phyloP scores from a whole-genome alignment of 2,888 invertebrate species.

The Pterostichus madidus region DNA sequence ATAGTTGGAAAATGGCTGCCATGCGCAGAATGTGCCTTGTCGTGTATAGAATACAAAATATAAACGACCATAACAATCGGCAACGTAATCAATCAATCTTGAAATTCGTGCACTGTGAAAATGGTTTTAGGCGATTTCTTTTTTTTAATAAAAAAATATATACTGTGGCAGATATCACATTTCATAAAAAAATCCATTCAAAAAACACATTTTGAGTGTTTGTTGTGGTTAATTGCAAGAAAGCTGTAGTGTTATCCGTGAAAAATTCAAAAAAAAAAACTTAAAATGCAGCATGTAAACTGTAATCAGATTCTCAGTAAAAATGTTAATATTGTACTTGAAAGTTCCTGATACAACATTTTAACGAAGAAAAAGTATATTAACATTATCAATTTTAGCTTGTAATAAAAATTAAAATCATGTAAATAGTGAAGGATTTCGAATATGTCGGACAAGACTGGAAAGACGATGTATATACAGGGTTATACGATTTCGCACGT shows the following conservation, averaged over 20 bases:
- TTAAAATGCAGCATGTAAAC: slow-evolving; percentile 59
- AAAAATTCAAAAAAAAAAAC: slow-evolving; percentile 53
- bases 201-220: slow-evolving; percentile 32
- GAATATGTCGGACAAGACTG: slow-evolving; percentile 47
- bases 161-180: slow-evolving; percentile 67
- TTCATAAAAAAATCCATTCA: slow-evolving; percentile 50
- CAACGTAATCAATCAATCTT: slow-evolving; percentile 40
- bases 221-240: slow-evolving; percentile 55
- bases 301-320: slow-evolving; percentile 63
- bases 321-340: slow-evolving; percentile 64
- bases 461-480: slow-evolving; percentile 60
- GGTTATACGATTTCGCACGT: slow-evolving; percentile 66
- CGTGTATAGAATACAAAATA: slow-evolving; percentile 63
- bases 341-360: slow-evolving; percentile 67
- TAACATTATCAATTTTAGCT: slow-evolving; percentile 66
- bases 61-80: slow-evolving; percentile 59
- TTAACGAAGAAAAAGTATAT: slow-evolving; percentile 67
- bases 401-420: slow-evolving; percentile 59
- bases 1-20: slow-evolving; percentile 64
- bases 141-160: slow-evolving; percentile 30
- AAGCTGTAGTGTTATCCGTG: slow-evolving; percentile 64
- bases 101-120: slow-evolving; percentile 58
- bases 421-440: slow-evolving; percentile 63
- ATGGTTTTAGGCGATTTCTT: slow-evolving; percentile 61
- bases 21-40: slow-evolving; percentile 66